phyloP scores from a whole-genome alignment of 2,888 invertebrate genomes.

The Thelaira solivaga region DNA sequence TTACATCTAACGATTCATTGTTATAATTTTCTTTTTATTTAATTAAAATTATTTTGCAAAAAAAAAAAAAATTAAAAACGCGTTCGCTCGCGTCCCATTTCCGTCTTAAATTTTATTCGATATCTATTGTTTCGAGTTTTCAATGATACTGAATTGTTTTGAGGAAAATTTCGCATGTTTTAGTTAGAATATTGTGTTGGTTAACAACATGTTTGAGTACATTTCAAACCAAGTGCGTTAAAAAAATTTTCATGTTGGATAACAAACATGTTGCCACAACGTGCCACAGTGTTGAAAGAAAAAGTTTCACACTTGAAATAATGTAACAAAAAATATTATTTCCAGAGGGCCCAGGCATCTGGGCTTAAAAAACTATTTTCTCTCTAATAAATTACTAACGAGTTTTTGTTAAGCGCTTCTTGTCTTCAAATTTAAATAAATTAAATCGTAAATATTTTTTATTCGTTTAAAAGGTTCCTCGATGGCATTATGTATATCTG shows the following conservation, averaged over 20 bases:
- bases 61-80: constrained; percentile 41
- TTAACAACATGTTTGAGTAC: constrained; percentile 9
- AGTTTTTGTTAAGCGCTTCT: no score
- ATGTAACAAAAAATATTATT: no score
- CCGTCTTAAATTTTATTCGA: constrained; percentile 44
- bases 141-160: constrained; percentile 64
- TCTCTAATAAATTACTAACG: no score
- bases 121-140: constrained; percentile 64
- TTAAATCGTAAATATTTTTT: no score
- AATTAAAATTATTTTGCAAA: constrained; percentile 43
- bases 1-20: constrained; percentile 10
- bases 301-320: no score
- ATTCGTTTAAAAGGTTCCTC: no score
- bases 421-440: no score
- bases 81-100: constrained; percentile 53
- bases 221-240: constrained; percentile 15
- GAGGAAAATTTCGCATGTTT: constrained; percentile 52
- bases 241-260: background rate
- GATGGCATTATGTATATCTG: no score
- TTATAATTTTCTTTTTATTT: constrained; percentile 19
- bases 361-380: no score
- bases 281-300: constrained; percentile 9
- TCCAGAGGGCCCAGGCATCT: no score
- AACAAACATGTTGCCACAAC: background rate
- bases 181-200: constrained; percentile 30